phyloP scores from a whole-genome alignment of 2,888 invertebrate species.

The Trissolcus japonicus region DNA sequence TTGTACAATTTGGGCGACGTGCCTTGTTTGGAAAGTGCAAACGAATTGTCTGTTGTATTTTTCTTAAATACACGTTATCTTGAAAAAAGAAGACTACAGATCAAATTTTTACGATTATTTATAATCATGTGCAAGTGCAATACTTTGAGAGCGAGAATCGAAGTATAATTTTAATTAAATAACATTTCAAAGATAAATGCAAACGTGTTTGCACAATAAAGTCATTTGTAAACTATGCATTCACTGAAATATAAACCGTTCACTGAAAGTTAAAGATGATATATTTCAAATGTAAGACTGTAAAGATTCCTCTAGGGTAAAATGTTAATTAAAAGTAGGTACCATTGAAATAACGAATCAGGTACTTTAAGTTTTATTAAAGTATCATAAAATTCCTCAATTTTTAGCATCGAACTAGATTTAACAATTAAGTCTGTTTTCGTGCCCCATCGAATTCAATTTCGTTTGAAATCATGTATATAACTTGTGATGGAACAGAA shows the following conservation, averaged over 20 bases:
- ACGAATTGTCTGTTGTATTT: conserved; percentile 8
- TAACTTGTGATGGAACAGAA: conserved; percentile 9
- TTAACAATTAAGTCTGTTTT: conserved; percentile 4
- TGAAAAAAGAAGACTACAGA: conserved; percentile 1
- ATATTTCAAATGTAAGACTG: conserved; percentile 43
- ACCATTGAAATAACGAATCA: conserved; percentile 15
- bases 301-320: conserved; percentile 14
- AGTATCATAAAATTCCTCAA: conserved; percentile 18
- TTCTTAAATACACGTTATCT: background rate
- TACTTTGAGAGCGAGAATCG: conserved; percentile 19
- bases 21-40: conserved; percentile 21
- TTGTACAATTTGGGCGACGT: conserved; percentile 22
- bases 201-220: conserved; percentile 26
- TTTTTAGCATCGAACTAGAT: conserved; percentile 5
- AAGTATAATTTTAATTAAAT: conserved; percentile 29
- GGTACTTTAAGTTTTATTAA: conserved; percentile 49
- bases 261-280: conserved; percentile 22
- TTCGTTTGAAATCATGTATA: conserved; percentile 14
- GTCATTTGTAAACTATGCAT: conserved; percentile 15
- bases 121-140: conserved; percentile 37
- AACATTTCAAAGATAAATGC: conserved; percentile 21
- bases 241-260: conserved; percentile 1
- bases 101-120: conserved; percentile 30
- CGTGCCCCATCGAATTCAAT: conserved; percentile 7
- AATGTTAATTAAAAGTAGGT: conserved; percentile 27